Base-by-base conservation (phyloP, 2,888 invertebrate genomes). In the Prosopocoilus inquinatus region DNA sequence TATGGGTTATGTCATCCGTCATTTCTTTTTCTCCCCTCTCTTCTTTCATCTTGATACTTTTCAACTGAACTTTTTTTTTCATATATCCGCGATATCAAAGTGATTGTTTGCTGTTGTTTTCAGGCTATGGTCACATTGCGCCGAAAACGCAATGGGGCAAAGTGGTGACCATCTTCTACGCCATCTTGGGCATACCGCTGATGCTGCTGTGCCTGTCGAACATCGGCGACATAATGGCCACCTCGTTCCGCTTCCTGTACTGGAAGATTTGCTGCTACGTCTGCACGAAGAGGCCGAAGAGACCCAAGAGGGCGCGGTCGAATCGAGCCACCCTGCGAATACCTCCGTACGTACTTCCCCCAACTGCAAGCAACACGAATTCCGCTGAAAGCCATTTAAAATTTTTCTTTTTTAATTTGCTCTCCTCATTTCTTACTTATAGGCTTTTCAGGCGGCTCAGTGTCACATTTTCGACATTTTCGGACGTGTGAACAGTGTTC, bases 121-220 rank as follows among this genome's bases (percentile, higher is more conserved):
- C 76, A 95, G 95, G 96, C 35, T 96, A 96, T 76, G 96, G 96
- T 5, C 94, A 96, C 76, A 94, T 96, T 58, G 90, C 95, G 0
- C 96, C 96, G 1, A 94, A 94, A 80, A 96, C 96, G 0, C 87
- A 90, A 69, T 89, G 90, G 73, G 96, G 96, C 39, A 96, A 96
- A 78, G 90, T 96, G 63, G 90, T 94, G 63, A 96, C 96, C 9
- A 96, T 96, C 70, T 90, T 96, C 75, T 96, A 96, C 78, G 96
- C 96, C 16, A 95, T 96, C 72, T 82, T 96, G 62, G 96, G 93
- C 45, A 96, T 96, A 65, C 96, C 96, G 0, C 80, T 96, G 63
- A 96, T 96, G 94, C 83, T 96, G 67, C 84, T 96, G 12, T 96
- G 96, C 69, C 83, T 96, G 62, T 94, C 95, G 51, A 95, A 93